Base-by-base conservation (phyloP, 2,888 invertebrate species). In the Polydrusus cervinus region DNA sequence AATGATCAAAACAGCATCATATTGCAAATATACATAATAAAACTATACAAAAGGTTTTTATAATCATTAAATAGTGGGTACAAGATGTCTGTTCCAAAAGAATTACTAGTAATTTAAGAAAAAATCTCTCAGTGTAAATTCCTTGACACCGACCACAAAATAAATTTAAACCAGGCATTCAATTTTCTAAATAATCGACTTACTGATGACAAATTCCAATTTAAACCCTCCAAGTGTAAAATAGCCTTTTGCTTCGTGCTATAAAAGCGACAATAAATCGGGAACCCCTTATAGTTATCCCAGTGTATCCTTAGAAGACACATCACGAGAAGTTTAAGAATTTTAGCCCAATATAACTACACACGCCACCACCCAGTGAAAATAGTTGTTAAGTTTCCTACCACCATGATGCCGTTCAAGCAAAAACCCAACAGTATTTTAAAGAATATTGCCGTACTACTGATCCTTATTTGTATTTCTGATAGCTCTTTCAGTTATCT, bases 401-500 rank as follows among this genome's bases (percentile, higher is more conserved):
- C 64, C 71, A 71, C 8, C 65, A 77, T 77, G 77, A 71, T 71
- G 49, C 77, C 74, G 74, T 77, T 74, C 40, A 77, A 77, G 43
- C 62, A 61, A 62, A 77, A 70, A 67, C 11, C 71, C 11, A 74
- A 74, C 49, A 61, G 71, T 53, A 69, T 70, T 53, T 2, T 45
- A 1, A 60, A 55, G 16, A 66, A 68, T 66, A 70, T 64, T 49
- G 67, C 67, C 14, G 74, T 71, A 10, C 16, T 75, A 14, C 8
- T 75, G 9, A 49, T 77, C n/a, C n/a, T 77, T 43, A 30, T 77
- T 66, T 74, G 55, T 71, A 30, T 77, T 47, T 74, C 62, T 11
- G 30, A 74, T 11, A 64, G 14, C 13, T 68, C 38, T 51, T 69
- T 73, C 3, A 61, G 76, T 16, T 49, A 53, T 14, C 16, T 66